Evolutionary conservation across 2,113 vertebrate species (phyloP).

Genomic region (Tursiops truncatus): DNA sequence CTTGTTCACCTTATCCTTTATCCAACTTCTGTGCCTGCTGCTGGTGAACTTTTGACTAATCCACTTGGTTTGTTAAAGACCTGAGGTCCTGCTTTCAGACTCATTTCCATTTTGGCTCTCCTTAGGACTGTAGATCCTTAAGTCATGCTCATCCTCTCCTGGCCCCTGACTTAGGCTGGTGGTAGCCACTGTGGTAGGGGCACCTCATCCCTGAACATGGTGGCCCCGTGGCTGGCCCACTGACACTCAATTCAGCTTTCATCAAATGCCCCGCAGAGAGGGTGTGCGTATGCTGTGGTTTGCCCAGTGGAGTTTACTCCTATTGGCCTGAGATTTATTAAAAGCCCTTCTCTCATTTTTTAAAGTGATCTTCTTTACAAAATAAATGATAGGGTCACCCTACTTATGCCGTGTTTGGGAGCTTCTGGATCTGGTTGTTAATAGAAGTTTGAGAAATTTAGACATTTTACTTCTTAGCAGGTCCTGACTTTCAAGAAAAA

Average conservation of each 20-base stretch:
- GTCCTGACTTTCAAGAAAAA: background rate
- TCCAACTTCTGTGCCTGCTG: background rate
- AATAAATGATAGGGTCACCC: background rate
- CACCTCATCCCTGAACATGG: background rate
- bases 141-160: background rate
- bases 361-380: background rate
- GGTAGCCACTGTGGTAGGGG: background rate
- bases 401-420: background rate
- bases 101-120: background rate
- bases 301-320: background rate
- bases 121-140: background rate
- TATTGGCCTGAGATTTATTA: background rate
- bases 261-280: background rate
- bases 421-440: background rate
- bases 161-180: background rate
- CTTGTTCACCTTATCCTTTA: background rate
- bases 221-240: no score
- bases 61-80: background rate
- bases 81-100: background rate
- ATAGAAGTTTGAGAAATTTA: conserved; percentile 3
- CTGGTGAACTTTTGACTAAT: background rate
- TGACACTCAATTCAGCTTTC: background rate
- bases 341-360: background rate
- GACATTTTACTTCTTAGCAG: conserved; percentile 17
- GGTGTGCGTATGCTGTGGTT: accelerated